These are phyloP conservation scores for Thera obeliscata DNA, from an alignment of 2,888 invertebrate genomes.

Conservation along the genomic window DNA sequence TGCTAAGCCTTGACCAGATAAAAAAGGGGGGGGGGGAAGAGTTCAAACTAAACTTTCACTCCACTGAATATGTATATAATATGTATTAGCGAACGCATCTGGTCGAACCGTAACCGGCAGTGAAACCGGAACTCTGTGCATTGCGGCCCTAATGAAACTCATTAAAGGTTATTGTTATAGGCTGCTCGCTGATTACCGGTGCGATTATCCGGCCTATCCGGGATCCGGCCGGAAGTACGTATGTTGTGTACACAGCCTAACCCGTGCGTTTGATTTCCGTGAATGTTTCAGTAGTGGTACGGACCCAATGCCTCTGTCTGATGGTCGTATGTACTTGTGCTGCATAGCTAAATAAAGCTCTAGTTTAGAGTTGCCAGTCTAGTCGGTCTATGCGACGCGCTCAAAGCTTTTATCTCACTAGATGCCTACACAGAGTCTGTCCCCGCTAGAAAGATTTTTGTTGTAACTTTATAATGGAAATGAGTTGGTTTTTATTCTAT, in stretches of 20 bases:
- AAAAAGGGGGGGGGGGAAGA: not conserved
- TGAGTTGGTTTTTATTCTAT: not conserved
- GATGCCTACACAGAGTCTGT: not conserved
- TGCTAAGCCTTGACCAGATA: not conserved
- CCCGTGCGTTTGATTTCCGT: conserved; percentile 36
- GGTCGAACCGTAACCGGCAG: conserved; percentile 28
- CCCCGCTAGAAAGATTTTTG: not conserved
- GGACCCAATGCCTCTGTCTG: conserved; percentile 17
- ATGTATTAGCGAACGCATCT: conserved; percentile 8
- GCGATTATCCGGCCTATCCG: conserved; percentile 43
- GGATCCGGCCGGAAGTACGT: conserved; percentile 36
- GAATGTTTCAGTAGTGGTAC: conserved; percentile 32
- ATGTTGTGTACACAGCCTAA: conserved; percentile 26
- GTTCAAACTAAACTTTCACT: not conserved
- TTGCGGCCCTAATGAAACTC: conserved; percentile 53
- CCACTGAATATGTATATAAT: not conserved
- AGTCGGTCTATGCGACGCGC: not conserved
- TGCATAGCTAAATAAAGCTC: conserved; percentile 1
- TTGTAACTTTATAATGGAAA: not conserved
- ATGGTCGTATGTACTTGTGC: conserved; percentile 11
- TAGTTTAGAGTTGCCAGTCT: not conserved
- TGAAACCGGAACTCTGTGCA: conserved; percentile 38
- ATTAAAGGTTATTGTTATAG: conserved; percentile 58
- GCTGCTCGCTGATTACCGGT: conserved; percentile 49
- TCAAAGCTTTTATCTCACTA: not conserved